phyloP scores from a whole-genome alignment of 2,888 invertebrate genomes.

The Thera britannica region DNA sequence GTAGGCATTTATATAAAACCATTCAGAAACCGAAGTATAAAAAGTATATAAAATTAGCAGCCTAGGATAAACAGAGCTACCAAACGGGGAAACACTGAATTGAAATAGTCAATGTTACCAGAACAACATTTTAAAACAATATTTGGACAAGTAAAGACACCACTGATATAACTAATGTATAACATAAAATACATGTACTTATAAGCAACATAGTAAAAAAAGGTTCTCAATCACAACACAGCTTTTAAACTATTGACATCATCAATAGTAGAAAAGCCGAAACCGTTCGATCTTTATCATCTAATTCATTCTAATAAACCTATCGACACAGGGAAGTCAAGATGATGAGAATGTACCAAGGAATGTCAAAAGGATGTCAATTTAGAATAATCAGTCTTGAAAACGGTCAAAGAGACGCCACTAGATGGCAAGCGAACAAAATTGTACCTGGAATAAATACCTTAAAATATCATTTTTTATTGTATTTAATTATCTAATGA shows the following conservation, averaged over 20 bases:
- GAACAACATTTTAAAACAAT: constrained; percentile 18
- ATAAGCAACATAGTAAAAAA: constrained; percentile 34
- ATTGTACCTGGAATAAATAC: constrained; percentile 74
- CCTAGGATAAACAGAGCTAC: constrained; percentile 1
- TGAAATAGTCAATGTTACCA: constrained; percentile 16
- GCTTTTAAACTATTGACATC: constrained; percentile 73
- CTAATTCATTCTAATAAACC: constrained; percentile 60
- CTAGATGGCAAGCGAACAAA: constrained; percentile 49
- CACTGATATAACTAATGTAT: constrained; percentile 27
- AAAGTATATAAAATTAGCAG: constrained; percentile 7
- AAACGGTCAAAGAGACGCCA: constrained; percentile 67
- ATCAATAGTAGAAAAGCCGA: constrained; percentile 76
- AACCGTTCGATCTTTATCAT: constrained; percentile 64
- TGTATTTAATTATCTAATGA: constrained; percentile 47
- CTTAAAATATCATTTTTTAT: constrained; percentile 65
- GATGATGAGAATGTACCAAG: constrained; percentile 56
- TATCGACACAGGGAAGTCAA: constrained; percentile 49
- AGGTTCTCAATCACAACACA: constrained; percentile 52
- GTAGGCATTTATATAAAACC: constrained; percentile 24
- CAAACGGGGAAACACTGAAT: constrained; percentile 16
- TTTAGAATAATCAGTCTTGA: constrained; percentile 84
- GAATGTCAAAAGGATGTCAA: constrained; percentile 75
- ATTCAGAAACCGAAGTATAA: constrained; percentile 21
- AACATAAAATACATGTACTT: constrained; percentile 35
- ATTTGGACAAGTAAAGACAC: constrained; percentile 20